These are phyloP conservation scores for Xestia ashworthii DNA, from an alignment of 2,888 invertebrate genomes.

Conservation along the genomic window DNA sequence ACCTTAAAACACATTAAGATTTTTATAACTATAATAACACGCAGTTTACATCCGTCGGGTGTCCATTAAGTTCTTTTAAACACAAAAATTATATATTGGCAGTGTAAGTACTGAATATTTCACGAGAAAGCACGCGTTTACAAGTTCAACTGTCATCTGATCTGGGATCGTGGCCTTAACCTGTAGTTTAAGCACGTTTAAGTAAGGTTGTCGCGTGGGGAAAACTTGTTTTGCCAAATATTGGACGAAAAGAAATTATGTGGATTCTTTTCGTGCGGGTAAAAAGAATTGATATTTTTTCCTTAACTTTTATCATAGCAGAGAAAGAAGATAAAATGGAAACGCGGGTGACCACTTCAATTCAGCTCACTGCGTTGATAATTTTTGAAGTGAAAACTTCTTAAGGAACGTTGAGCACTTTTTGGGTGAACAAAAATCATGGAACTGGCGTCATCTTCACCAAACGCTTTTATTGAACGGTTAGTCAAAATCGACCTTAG, in stretches of 20 bases:
- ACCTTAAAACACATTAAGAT: slow-evolving; percentile 55
- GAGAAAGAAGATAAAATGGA: neutral
- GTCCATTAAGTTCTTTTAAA: slow-evolving; percentile 63
- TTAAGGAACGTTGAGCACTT: no score
- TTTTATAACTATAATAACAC: slow-evolving; percentile 64
- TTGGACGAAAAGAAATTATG: slow-evolving; percentile 33
- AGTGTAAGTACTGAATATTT: slow-evolving; percentile 59
- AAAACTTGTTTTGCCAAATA: slow-evolving; percentile 33
- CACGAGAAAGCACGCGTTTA: slow-evolving; percentile 63
- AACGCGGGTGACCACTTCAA: no score
- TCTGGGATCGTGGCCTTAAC: slow-evolving; percentile 50
- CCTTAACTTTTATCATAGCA: neutral
- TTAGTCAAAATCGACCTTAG: no score
- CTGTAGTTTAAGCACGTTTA: slow-evolving; percentile 43
- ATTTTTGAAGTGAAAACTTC: no score
- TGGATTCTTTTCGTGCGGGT: slow-evolving; percentile 3
- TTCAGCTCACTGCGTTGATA: no score
- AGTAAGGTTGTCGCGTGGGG: slow-evolving; percentile 43
- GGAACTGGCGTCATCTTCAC: no score
- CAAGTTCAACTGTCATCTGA: slow-evolving; percentile 67
- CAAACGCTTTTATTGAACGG: no score
- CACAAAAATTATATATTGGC: slow-evolving; percentile 58
- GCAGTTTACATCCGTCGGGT: slow-evolving; percentile 38
- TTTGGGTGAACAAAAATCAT: no score
- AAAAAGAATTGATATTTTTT: neutral